phyloP scores from a whole-genome alignment of 1,140 invertebrate species.

The Dreissena polymorpha region DNA sequence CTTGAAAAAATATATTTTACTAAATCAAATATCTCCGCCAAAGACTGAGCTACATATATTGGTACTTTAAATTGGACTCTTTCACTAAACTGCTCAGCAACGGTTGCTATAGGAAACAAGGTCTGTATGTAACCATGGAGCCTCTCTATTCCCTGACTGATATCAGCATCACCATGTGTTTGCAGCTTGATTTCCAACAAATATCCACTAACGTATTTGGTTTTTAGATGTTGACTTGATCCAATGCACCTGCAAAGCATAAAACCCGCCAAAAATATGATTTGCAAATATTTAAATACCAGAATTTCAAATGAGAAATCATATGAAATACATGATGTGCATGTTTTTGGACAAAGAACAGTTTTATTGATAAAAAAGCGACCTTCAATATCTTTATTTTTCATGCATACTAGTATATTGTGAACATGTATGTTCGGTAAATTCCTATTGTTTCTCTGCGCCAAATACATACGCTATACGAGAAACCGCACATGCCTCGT shows the following conservation, averaged over 20 bases:
- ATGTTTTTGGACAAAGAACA: no score
- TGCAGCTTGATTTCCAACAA: conserved; percentile 85
- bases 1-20: conserved; percentile 87
- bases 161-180: conserved; percentile 61
- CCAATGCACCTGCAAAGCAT: conserved; percentile 75
- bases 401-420: no score
- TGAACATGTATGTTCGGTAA: no score
- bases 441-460: no score
- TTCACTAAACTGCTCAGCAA: conserved; percentile 90
- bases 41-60: conserved; percentile 86
- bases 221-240: conserved; percentile 79
- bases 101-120: conserved; percentile 84
- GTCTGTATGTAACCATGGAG: conserved; percentile 67
- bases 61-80: conserved; percentile 90
- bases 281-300: no score
- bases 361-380: no score
- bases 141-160: conserved; percentile 79
- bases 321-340: no score
- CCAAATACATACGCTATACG: no score
- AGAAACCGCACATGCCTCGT: no score
- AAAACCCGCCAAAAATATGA: no score
- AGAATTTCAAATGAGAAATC: no score
- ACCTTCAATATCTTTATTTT: no score
- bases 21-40: conserved; percentile 88
- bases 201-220: conserved; percentile 75